These are phyloP conservation scores for Chelonia mydas DNA, from an alignment of 2,797 vertebrate species.

Conservation along the genomic window DNA sequence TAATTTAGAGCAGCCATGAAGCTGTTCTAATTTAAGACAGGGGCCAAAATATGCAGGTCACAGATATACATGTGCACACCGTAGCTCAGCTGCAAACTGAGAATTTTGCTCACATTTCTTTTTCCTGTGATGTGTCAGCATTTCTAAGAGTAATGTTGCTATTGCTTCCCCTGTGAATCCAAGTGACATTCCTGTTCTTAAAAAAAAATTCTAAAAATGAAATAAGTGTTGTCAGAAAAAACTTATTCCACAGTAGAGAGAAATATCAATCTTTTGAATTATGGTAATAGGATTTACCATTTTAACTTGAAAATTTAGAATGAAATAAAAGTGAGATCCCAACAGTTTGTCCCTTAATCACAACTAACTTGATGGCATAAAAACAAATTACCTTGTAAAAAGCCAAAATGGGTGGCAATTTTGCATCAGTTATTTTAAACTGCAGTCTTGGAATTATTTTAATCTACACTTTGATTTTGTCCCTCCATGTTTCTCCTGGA, in stretches of 20 bases:
- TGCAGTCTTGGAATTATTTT: too few species aligned
- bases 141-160: background rate
- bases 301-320: slow-evolving; percentile 18
- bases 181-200: background rate
- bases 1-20: background rate
- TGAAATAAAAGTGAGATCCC: background rate
- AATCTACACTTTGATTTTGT: too few species aligned
- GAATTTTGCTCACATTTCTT: background rate
- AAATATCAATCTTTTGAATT: background rate
- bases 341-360: background rate
- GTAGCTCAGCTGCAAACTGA: background rate
- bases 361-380: background rate
- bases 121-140: background rate
- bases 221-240: slow-evolving; percentile 9
- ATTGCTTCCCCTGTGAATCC: background rate
- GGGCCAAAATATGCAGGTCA: background rate
- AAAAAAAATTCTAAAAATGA: background rate
- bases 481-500: too few species aligned
- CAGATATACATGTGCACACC: background rate
- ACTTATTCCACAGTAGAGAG: background rate
- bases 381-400: too few species aligned
- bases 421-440: too few species aligned
- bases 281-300: background rate
- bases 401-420: too few species aligned
- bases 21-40: background rate